A percentile compares a stretch with the other conserved stretches of the same genome.
Conservation (phyloP, 2,797 vertebrate genomes). For the Pterois miles region DNA sequence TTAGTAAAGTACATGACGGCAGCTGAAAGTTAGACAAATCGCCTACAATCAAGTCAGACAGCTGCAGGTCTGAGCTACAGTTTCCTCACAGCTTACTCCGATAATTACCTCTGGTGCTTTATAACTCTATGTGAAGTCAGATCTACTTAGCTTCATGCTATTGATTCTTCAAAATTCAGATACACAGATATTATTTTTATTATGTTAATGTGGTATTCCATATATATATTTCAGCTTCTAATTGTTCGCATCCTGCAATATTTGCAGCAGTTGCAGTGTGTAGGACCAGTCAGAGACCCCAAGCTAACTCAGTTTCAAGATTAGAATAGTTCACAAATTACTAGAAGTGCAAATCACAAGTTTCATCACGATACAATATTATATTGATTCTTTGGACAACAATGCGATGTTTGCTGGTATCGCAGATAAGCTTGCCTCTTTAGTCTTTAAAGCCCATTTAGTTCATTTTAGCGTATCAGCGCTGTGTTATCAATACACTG, state of each 20-base stretch:
- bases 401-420: too few relatives aligned
- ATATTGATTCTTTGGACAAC: too few relatives aligned
- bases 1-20: background rate
- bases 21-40: slow-evolving; percentile 22
- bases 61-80: slow-evolving; percentile 3
- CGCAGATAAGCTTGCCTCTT: too few relatives aligned
- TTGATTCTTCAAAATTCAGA: accelerated
- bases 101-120: slow-evolving; percentile 11
- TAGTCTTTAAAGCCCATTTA: too few relatives aligned
- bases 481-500: too few relatives aligned
- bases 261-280: background rate
- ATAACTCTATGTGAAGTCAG: background rate
- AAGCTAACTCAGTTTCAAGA: too few relatives aligned
- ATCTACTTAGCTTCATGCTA: background rate
- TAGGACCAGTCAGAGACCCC: background rate
- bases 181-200: background rate
- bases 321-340: background rate
- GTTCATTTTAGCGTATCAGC: too few relatives aligned
- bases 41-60: slow-evolving; percentile 17
- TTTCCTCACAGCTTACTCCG: slow-evolving; percentile 2
- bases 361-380: too few relatives aligned
- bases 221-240: background rate
- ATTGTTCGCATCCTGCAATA: background rate
- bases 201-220: background rate
- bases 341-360: too few relatives aligned